These are phyloP conservation scores for Oreochromis tanganicae DNA, from an alignment of 2,113 vertebrate genomes.

Conservation along the genomic window DNA sequence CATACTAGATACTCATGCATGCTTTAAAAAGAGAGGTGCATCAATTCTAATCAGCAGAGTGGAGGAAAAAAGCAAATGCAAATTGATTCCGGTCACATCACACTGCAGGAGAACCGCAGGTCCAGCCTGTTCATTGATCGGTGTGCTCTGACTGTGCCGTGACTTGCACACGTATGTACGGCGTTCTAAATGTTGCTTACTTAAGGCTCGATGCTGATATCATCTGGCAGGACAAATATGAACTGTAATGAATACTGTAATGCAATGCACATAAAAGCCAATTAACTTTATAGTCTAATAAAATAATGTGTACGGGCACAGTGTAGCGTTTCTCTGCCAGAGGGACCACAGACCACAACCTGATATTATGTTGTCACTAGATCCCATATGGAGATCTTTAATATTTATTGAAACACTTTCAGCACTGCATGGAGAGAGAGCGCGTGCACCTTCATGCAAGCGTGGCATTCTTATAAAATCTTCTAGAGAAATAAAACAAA, in stretches of 20 bases:
- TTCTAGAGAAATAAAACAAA: not conserved
- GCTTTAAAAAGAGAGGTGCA: not conserved
- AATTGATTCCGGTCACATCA: not conserved
- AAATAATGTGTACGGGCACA: not conserved
- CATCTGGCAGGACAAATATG: not conserved
- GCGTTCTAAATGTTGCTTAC: not conserved
- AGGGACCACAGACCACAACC: not conserved
- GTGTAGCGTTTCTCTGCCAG: not conserved
- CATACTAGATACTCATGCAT: accelerated
- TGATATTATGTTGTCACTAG: not conserved
- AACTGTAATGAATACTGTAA: not conserved
- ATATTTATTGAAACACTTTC: not conserved
- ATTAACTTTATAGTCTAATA: not conserved
- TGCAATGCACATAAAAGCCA: not conserved
- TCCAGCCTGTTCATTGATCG: not conserved
- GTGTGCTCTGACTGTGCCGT: not conserved
- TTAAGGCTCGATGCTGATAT: not conserved
- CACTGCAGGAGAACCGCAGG: not conserved
- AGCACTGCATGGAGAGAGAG: not conserved
- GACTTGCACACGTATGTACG: not conserved
- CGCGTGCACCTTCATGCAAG: not conserved
- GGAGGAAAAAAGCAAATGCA: not conserved
- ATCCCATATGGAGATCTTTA: not conserved
- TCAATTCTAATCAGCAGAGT: not conserved
- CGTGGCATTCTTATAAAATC: not conserved